Evolutionary conservation across 1,140 invertebrate species (phyloP).

Genomic region (Reticulitermes speratus): DNA sequence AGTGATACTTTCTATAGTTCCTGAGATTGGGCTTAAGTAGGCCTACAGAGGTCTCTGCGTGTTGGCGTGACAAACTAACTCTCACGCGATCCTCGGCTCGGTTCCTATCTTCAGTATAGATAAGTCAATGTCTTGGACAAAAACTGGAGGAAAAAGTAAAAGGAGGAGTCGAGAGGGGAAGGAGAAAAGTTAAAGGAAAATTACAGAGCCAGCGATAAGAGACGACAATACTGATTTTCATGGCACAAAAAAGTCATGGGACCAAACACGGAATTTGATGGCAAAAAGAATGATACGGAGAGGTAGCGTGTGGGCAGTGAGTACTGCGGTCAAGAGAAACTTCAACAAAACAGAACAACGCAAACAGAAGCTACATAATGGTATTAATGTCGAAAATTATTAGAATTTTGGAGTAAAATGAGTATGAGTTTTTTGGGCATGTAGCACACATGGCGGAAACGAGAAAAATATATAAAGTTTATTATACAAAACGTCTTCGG

Average conservation of each 20-base stretch:
- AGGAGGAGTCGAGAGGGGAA: not conserved
- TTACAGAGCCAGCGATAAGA: not conserved
- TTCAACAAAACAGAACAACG: too few relatives aligned
- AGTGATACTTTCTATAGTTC: too few relatives aligned
- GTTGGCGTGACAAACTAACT: not conserved
- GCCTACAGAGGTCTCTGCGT: not conserved
- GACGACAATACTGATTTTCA: conserved; percentile 6
- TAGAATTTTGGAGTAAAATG: too few relatives aligned
- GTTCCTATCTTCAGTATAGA: not conserved
- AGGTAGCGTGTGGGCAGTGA: not conserved
- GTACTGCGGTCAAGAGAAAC: too few relatives aligned
- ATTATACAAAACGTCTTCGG: too few relatives aligned
- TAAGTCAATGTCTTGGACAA: conserved; percentile 3
- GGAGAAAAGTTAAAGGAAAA: not conserved
- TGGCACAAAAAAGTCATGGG: not conserved
- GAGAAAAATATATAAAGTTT: too few relatives aligned
- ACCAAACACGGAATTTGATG: conserved; percentile 2
- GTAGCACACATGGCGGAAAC: too few relatives aligned
- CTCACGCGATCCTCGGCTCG: not conserved
- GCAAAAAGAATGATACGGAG: not conserved
- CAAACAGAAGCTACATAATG: too few relatives aligned
- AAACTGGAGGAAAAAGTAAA: conserved; percentile 8
- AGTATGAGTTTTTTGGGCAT: too few relatives aligned
- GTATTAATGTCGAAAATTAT: too few relatives aligned
- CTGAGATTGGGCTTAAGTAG: too few relatives aligned